Evolutionary conservation across 2,888 invertebrate genomes (phyloP).

Genomic region (Cephalotes varians): DNA sequence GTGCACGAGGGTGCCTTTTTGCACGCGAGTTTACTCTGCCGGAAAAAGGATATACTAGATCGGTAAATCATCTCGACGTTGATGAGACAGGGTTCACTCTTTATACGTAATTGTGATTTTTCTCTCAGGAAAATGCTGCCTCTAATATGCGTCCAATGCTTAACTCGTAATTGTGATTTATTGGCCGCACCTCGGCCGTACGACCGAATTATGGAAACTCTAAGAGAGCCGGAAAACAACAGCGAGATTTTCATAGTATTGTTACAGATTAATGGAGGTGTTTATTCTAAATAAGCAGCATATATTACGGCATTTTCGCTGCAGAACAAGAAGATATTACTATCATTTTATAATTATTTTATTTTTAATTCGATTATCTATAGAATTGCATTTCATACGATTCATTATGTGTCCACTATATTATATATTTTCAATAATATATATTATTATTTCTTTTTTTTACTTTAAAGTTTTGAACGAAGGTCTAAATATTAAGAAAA

Average conservation of each 20-base stretch:
- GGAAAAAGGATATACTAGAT: conserved; percentile 10
- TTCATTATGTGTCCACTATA: not conserved
- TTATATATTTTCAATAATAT: not conserved
- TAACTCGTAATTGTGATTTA: conserved; percentile 47
- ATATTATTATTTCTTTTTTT: not conserved
- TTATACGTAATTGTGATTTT: conserved; percentile 44
- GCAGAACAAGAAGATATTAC: not conserved
- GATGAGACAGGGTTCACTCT: conserved; percentile 43
- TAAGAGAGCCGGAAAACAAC: not conserved
- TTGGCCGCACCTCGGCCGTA: conserved; percentile 35
- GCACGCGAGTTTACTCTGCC: not conserved
- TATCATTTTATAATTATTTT: not conserved
- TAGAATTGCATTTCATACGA: not conserved
- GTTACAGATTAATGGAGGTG: conserved; percentile 3
- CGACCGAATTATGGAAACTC: conserved; percentile 13
- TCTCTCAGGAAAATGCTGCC: conserved; percentile 14
- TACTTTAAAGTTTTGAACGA: not conserved
- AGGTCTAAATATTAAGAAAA: not conserved
- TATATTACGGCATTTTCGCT: not conserved
- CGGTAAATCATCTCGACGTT: conserved; percentile 41
- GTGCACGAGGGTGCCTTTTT: conserved; percentile 4
- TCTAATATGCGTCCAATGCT: conserved; percentile 20
- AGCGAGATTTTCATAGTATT: conserved; percentile 1
- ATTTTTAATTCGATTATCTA: conserved; percentile 4
- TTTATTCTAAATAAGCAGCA: conserved; percentile 2